Evolutionary conservation across 92 coral and sea anemone genomes (phyloP).

Genomic region (Anthopleura xanthogrammica): DNA sequence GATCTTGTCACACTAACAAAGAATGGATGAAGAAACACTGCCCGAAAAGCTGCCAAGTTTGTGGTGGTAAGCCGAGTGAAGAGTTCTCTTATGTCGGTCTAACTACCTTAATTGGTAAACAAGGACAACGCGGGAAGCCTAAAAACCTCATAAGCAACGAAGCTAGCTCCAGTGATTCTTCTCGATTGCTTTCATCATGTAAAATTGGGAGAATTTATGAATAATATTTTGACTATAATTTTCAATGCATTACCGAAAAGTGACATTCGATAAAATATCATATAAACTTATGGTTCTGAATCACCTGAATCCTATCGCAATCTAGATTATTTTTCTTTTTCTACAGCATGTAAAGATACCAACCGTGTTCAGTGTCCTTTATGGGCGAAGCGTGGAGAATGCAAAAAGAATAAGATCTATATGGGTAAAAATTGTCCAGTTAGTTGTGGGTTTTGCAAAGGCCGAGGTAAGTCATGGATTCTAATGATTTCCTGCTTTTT

Average conservation of each 20-base stretch:
- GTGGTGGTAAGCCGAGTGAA: background rate
- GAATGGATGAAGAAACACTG: conserved; percentile 29
- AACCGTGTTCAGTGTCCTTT: conserved; percentile 28
- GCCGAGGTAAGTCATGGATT: conserved; percentile 16
- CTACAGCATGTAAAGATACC: conserved; percentile 6
- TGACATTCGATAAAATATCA: no score
- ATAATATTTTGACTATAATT: no score
- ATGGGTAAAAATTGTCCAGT: conserved; percentile 48
- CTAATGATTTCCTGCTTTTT: background rate
- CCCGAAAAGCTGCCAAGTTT: conserved; percentile 23
- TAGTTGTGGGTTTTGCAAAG: conserved; percentile 51
- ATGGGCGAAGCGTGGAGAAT: conserved; percentile 64
- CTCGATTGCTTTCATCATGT: no score
- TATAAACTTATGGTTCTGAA: no score
- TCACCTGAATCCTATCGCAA: no score
- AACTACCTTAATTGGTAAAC: no score
- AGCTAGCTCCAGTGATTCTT: no score
- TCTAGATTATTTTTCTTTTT: background rate
- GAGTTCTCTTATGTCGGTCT: no score
- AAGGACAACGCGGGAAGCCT: no score
- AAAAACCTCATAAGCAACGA: no score
- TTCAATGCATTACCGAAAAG: no score
- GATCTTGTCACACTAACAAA: conserved; percentile 16
- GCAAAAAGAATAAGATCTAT: conserved; percentile 40
- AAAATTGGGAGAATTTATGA: no score